phyloP scores from a whole-genome alignment of 1,140 invertebrate species.

The Streblospio benedicti region DNA sequence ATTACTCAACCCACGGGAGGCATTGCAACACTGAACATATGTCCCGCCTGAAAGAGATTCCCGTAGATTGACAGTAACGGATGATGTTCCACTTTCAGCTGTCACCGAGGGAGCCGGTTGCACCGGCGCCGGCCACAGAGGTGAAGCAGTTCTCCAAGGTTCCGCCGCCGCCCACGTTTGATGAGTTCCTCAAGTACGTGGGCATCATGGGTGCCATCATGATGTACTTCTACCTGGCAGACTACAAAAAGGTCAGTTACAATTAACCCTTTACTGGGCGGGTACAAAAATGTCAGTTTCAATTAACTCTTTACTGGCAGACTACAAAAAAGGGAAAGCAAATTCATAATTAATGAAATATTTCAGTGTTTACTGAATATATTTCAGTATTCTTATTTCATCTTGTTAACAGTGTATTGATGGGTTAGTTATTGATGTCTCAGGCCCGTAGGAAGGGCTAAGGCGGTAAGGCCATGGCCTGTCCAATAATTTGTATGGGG shows the following conservation, averaged over 20 bases:
- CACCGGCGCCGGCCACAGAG: neutral
- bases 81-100: too few relatives aligned
- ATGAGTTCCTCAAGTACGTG: constrained; percentile 19
- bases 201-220: constrained; percentile 23
- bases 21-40: too few relatives aligned
- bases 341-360: neutral
- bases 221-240: constrained; percentile 27
- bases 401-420: neutral
- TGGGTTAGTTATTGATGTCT: neutral
- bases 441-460: too few relatives aligned
- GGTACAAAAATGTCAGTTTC: neutral
- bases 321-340: neutral
- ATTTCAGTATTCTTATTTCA: neutral
- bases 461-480: too few relatives aligned
- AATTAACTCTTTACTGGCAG: neutral
- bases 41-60: too few relatives aligned
- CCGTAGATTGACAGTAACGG: too few relatives aligned
- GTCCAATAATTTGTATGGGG: too few relatives aligned
- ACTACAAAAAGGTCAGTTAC: constrained; percentile 27
- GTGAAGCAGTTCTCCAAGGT: constrained; percentile 3
- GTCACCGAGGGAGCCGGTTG: too few relatives aligned
- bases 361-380: neutral
- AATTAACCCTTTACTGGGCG: neutral
- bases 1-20: too few relatives aligned
- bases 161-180: constrained; percentile 14